Conservation (phyloP, 2,113 vertebrate species). For the Megaptera novaeangliae region DNA sequence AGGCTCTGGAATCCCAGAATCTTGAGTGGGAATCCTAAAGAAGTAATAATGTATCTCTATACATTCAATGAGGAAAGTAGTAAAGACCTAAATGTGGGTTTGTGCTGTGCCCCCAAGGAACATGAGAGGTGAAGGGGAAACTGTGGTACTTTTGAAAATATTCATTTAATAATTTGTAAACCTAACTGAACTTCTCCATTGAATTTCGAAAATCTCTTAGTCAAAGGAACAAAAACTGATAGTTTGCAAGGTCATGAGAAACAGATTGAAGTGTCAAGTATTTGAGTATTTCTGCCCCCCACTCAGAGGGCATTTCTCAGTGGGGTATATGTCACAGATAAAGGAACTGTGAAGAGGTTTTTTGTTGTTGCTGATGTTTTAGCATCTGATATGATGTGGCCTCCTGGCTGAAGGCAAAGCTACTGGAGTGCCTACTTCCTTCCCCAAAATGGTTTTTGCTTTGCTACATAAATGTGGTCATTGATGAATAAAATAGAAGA, state of each 20-base stretch:
- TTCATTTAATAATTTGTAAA: not conserved
- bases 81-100: not conserved
- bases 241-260: not conserved
- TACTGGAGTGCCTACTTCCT: not conserved
- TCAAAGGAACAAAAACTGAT: not conserved
- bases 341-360: not conserved
- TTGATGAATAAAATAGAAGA: not conserved
- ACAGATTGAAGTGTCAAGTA: not conserved
- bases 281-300: not conserved
- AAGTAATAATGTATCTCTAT: not conserved
- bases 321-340: not conserved
- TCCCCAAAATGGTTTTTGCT: not conserved
- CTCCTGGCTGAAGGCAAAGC: not conserved
- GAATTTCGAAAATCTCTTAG: not conserved
- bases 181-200: not conserved
- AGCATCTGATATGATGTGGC: not conserved
- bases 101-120: not conserved
- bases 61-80: not conserved
- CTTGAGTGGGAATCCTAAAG: not conserved
- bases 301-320: not conserved
- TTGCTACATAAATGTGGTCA: not conserved
- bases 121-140: not conserved
- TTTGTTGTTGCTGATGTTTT: not conserved
- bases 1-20: not conserved
- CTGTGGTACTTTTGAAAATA: not conserved